Evolutionary conservation across 2,797 vertebrate genomes (phyloP).

Genomic region (Lepilemur ruficaudatus): DNA sequence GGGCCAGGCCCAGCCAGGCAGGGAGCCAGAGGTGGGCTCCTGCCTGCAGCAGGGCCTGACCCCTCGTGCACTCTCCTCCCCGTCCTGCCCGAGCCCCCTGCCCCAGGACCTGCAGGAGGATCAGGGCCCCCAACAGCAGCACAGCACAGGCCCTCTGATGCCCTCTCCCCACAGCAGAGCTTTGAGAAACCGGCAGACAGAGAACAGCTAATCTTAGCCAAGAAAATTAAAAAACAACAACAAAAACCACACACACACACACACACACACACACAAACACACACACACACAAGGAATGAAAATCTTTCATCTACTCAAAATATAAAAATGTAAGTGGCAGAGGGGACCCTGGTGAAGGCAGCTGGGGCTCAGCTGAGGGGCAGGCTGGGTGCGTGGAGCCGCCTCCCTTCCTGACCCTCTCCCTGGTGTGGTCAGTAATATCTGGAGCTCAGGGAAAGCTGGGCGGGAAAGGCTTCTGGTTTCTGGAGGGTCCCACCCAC

Average conservation of each 20-base stretch:
- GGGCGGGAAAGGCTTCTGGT: background rate
- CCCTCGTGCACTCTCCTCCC: background rate
- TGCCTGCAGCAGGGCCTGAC: background rate
- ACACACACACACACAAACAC: background rate
- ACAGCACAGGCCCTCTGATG: conserved; percentile 4
- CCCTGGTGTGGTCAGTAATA: background rate
- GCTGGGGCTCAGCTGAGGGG: background rate
- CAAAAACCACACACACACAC: background rate
- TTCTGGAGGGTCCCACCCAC: background rate
- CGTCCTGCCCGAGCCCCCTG: background rate
- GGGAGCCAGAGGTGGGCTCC: conserved; percentile 59
- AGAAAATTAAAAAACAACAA: background rate
- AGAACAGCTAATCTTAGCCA: conserved; percentile 29
- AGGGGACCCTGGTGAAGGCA: background rate
- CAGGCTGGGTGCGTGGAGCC: background rate
- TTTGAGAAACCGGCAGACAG: conserved; percentile 41
- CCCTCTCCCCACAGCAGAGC: conserved; percentile 41
- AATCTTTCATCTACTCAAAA: conserved; percentile 70
- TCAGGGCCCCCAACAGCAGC: background rate
- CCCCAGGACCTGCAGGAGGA: background rate
- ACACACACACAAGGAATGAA: conserved; percentile 38
- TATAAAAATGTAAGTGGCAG: conserved; percentile 11
- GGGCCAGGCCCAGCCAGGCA: background rate
- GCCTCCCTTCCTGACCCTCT: background rate
- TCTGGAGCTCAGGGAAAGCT: background rate